Percentiles rank a stretch among this genome's conserved stretches.
phyloP scores from a whole-genome alignment of 2,888 invertebrate genomes.

The Cosmopolites sordidus region DNA sequence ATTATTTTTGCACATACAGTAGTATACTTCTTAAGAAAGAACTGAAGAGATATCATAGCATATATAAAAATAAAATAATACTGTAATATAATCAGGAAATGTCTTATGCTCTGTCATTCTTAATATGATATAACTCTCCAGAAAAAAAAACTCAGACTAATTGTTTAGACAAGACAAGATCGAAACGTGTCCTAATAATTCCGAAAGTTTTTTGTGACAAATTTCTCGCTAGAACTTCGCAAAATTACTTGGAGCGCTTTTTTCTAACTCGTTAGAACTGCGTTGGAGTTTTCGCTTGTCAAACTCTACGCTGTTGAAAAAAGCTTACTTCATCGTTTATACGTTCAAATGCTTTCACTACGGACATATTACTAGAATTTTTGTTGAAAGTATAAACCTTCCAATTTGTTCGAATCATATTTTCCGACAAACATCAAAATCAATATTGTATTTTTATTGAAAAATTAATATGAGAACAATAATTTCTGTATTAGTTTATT shows the following conservation, averaged over 20 bases:
- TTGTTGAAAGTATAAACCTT: neutral
- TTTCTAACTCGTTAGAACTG: conserved; percentile 6
- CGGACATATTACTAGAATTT: neutral
- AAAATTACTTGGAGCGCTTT: conserved; percentile 8
- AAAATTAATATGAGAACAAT: no score
- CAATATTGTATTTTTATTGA: no score
- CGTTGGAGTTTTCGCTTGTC: neutral
- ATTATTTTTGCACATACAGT: no score
- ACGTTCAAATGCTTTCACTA: neutral
- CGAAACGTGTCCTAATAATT: conserved; percentile 12
- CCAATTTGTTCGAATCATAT: neutral
- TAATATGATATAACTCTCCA: no score
- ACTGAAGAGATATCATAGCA: no score
- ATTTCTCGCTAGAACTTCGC: conserved; percentile 9
- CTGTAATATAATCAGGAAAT: no score
- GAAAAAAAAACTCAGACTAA: no score
- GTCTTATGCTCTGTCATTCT: no score
- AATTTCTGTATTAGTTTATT: no score
- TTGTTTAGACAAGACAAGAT: conserved; percentile 6
- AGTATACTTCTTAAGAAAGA: no score
- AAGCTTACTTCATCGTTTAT: neutral
- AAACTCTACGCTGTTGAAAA: neutral
- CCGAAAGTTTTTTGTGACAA: conserved; percentile 7
- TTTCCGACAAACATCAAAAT: neutral
- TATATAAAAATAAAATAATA: no score